Evolutionary conservation across 1,140 invertebrate genomes (phyloP), one percentile per base, ranked within the genome.

Genomic region (Ptiloglossa arizonensis): DNA sequence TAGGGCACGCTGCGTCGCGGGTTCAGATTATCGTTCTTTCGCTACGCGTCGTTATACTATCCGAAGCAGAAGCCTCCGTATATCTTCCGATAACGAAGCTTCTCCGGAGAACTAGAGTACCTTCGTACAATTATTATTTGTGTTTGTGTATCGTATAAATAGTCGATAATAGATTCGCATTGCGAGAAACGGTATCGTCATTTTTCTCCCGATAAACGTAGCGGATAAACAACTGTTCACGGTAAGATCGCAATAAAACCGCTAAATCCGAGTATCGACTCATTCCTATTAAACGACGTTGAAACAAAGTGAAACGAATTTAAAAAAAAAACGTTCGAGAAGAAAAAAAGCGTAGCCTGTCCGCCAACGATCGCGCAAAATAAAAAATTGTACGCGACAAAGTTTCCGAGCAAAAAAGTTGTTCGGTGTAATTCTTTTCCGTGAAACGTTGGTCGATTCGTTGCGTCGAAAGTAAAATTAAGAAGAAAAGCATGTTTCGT

Each of bases 51-150:
- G n/a, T n/a, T n/a, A n/a, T n/a, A n/a, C 46, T 79, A 76, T 76
- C 60, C 59, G 29, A 50, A 75, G 32, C 54, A 76, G 38, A 80
- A 81, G n/a, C 56, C 11, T 29, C 6, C n/a, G 19, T 52, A 29
- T 84, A 73, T 76, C 46, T 48, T 19, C n/a, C 29, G 82, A 85
- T 86, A 86, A 86, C 38, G 66, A 15, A 41, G 5, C 5, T 35
- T 5, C 54, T 46, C 17, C 13, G n/a, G 50, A 19, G 29, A 22
- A 41, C 11, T 66, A 66, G n/a, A 46, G 8, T 8, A 8, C 9
- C 35, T 68, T 59, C n/a, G 24, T 35, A 41, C 46, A 71, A 66
- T 71, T 72, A 56, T 48, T 35, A 44, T 81, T 79, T 78, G 46
- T 46, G 48, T 81, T 79, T 78, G 46, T 46, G 54, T 24, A 70